These are phyloP conservation scores for Lasioglossum baleicum DNA, from an alignment of 1,140 invertebrate species.

Conservation along the genomic window DNA sequence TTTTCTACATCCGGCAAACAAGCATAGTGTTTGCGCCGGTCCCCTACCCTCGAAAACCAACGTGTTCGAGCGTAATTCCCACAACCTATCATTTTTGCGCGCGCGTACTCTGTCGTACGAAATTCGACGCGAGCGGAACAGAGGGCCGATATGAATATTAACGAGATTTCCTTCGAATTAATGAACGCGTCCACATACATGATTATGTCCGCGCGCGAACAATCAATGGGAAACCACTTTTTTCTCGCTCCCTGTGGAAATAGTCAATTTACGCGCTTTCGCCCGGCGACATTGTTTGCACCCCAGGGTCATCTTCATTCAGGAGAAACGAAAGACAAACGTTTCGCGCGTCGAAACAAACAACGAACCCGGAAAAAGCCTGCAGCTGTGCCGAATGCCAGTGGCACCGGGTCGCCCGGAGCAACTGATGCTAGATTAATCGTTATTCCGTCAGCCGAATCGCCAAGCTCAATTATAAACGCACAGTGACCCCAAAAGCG, in stretches of 20 bases:
- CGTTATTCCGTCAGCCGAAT: conserved; percentile 11
- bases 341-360: not conserved
- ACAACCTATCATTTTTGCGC: not conserved
- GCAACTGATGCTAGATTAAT: conserved; percentile 28
- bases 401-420: not conserved
- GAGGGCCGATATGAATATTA: not conserved
- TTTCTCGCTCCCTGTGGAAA: not conserved
- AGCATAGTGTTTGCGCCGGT: not conserved
- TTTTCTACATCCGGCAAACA: not conserved
- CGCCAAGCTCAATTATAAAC: conserved; percentile 16
- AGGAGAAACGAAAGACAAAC: not conserved
- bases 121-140: not conserved
- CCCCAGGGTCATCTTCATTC: not conserved
- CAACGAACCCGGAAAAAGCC: not conserved
- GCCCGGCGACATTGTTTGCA: not conserved
- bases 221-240: not conserved
- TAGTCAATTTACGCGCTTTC: not conserved
- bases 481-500: not conserved
- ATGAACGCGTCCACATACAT: not conserved
- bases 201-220: not conserved
- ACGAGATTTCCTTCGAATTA: conserved; percentile 12
- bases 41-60: no score
- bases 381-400: not conserved
- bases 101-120: not conserved
- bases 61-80: not conserved